Base-by-base conservation (phyloP, 2,113 vertebrate genomes). In the Corythornis vintsioides region DNA sequence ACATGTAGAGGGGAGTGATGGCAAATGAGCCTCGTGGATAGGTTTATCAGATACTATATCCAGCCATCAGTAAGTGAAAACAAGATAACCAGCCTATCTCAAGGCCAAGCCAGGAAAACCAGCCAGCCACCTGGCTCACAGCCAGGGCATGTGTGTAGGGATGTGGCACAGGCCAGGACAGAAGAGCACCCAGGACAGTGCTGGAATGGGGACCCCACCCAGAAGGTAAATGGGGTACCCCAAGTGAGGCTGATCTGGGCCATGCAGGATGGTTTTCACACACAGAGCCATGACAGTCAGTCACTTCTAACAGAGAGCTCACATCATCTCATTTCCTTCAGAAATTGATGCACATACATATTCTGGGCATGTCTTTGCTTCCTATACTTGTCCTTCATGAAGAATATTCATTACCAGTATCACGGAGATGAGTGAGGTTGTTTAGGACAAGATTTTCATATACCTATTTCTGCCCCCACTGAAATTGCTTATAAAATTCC, bases 81-180 rank as follows among this genome's bases (percentile, higher is more conserved):
- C 8, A 65, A 40, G 15, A 21, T 43, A 55, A 48, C 20, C 8
- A 15, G 50, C 11, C 26, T 8, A 6, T 15, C 22, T 45, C 47
- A 42, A 35, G 38, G n/a, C 14, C 38, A 81, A 56, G 26, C 7
- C 45, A 56, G 60, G 31, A 61, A 38, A 61, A 10, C 29, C 40
- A 50, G 11, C 9, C 7, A 7, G 13, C 22, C 9, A 2, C 2
- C 17, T 0, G 0, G 43, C 31, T n/a, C 21, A 13, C 0, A 13
- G n/a, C 40, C 3, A 1, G 67, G 28, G n/a, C 24, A 42, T 8
- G 56, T 57, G 56, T 47, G 47, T 47, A 47, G 48, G 48, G 22
- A 50, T 50, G 22, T 50, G 48, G 48, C 48, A 50, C 22, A 50
- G 15, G 28, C 40, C 3, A 1, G 69, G 29, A 29, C 24, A 43